These are phyloP conservation scores for Acronicta leporina DNA, from an alignment of 2,888 invertebrate species.

Conservation along the genomic window DNA sequence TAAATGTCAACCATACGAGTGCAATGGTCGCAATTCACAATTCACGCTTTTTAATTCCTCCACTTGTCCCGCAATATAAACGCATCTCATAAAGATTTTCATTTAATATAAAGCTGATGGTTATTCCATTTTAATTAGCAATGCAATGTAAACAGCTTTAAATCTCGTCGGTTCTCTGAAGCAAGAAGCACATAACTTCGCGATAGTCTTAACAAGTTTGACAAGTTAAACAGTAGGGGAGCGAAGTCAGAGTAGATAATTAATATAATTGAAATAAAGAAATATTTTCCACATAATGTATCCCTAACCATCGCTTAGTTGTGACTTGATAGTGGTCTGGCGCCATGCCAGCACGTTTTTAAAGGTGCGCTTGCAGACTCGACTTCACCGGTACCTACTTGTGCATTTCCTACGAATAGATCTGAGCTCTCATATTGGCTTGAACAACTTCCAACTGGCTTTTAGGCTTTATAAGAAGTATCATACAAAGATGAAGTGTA, in stretches of 20 bases:
- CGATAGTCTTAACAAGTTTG: constrained; percentile 17
- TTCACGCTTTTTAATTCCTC: neutral
- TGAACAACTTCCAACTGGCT: constrained; percentile 5
- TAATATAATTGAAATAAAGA: constrained; percentile 16
- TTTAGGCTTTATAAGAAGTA: neutral
- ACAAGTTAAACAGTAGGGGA: constrained; percentile 23
- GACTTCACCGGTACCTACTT: constrained; percentile 9
- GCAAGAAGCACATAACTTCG: constrained; percentile 17
- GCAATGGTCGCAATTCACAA: neutral
- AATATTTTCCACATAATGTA: constrained; percentile 28
- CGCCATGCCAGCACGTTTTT: constrained; percentile 33
- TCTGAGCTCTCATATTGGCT: constrained; percentile 10
- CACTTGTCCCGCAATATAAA: neutral
- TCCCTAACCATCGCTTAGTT: constrained; percentile 25
- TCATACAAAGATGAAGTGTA: too few species aligned
- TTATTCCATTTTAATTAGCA: constrained; percentile 10
- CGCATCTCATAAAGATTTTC: neutral
- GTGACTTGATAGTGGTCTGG: constrained; percentile 29
- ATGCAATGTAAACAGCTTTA: constrained; percentile 18
- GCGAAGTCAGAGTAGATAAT: constrained; percentile 5
- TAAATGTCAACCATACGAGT: constrained; percentile 2
- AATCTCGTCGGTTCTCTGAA: neutral
- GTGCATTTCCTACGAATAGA: constrained; percentile 19
- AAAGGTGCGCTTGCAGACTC: constrained; percentile 47
- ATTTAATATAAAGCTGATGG: neutral